Base-by-base conservation (phyloP, 2,797 vertebrate species). In the Sebastes nivosus region DNA sequence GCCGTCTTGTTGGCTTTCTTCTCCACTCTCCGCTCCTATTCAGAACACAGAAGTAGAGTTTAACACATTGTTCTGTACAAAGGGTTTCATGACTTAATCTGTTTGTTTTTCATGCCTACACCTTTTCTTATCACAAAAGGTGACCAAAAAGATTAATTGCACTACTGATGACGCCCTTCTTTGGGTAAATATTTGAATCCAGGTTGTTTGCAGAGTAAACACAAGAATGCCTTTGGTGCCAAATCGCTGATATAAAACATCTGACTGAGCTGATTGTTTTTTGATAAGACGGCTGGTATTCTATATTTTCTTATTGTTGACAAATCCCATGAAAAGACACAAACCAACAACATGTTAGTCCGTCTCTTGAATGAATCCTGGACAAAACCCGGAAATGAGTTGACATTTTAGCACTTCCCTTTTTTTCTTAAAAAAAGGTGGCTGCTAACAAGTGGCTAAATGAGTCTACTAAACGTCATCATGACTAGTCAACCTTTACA, bases 1-100 rank as follows among this genome's bases (percentile, higher is more conserved):
- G 97, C 97, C 72, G 91, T 34, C 86, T 95, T 97, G 92, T 99
- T 99, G 66, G 97, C 95, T 88, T 98, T 98, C 94, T 99, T 99
- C 92, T 99, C 98, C 11, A 83, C 69, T 74, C 98, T 95, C 57
- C 98, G 93, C 75, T 99, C 98, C 99, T 99, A 81, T n/a, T 58
- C 1, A 72, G 50, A 11, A 78, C 8, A 71, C 24, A 74, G 1
- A 46, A 4, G 2, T 0, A 67, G 5, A 32, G 24, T 30, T 63
- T 18, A 18, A 63, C 54, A 50, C 42, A 2, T 5, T 24, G 5
- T n/a, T 12, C 24, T 2, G 25, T 1, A 24, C 4, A 58, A 59
- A 27, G 1, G 34, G 4, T 32, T 69, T 34, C 42, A 3, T 18
- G 42, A 0, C 42, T 46, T 46, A n/a, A n/a, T 52, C 50, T 46